These are phyloP conservation scores for Strigamia crassipes DNA, from an alignment of 2,888 invertebrate genomes.

Conservation along the genomic window DNA sequence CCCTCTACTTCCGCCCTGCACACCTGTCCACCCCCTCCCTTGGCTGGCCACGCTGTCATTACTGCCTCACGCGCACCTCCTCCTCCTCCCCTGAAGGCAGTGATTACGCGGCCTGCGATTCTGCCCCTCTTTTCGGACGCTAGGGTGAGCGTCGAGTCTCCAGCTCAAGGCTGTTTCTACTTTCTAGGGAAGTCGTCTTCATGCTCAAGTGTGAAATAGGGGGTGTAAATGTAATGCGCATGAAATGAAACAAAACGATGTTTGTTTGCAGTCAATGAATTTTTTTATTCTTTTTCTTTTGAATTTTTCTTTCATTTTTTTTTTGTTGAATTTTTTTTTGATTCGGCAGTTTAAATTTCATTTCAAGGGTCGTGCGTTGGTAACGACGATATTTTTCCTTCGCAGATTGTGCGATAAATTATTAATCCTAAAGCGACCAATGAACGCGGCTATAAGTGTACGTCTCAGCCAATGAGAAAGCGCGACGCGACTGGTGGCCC, in stretches of 20 bases:
- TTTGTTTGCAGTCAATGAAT: not conserved
- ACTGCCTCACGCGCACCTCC: not conserved
- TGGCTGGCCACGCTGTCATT: conserved; percentile 10
- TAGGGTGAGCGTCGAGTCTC: not conserved
- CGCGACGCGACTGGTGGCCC: conserved; percentile 2
- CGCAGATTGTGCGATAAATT: conserved; percentile 4
- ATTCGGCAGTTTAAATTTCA: not conserved
- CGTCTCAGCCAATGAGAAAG: conserved; percentile 18
- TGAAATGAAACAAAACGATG: not conserved
- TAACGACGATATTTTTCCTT: not conserved
- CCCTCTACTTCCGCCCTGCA: conserved; percentile 10
- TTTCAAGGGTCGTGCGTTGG: not conserved
- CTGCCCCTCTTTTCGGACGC: conserved; percentile 3
- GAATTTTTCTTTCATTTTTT: not conserved
- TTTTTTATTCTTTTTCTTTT: not conserved
- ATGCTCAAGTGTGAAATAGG: not conserved
- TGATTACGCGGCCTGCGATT: conserved; percentile 10
- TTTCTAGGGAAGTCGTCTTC: not conserved
- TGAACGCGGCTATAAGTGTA: not conserved
- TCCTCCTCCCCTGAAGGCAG: conserved; percentile 10
- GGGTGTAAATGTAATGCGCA: too few species aligned
- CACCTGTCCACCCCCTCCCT: conserved; percentile 10
- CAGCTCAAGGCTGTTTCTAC: not conserved
- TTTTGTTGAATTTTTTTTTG: not conserved
- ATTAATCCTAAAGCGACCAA: conserved; percentile 30